phyloP scores from a whole-genome alignment of 2,113 vertebrate species.

The Oryzias melastigma region DNA sequence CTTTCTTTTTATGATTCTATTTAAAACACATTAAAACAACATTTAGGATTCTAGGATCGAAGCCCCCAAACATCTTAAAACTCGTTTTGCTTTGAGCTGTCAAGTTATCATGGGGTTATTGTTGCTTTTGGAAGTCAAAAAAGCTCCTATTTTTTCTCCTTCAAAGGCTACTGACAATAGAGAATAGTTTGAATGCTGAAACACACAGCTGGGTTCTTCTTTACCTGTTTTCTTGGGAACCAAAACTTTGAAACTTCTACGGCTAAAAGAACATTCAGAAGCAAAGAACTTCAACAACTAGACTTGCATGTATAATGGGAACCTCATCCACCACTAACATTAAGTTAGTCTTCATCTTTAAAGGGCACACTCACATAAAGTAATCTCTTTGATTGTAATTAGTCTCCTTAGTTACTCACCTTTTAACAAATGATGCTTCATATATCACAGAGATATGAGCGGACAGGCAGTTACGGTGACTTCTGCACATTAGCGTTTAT shows the following conservation, averaged over 20 bases:
- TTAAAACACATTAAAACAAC: background rate
- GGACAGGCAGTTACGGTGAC: no score
- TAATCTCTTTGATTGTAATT: no score
- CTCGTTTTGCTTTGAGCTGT: conserved; percentile 12
- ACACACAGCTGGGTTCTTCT: conserved; percentile 9
- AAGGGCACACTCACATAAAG: no score
- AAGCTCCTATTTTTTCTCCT: conserved; percentile 3
- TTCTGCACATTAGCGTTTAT: no score
- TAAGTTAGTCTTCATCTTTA: no score
- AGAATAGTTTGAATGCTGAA: conserved; percentile 2
- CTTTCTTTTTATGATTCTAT: background rate
- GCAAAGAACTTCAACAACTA: background rate
- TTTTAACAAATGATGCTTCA: no score
- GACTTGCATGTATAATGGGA: background rate
- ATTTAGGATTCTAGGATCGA: no score
- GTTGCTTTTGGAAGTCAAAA: conserved; percentile 1
- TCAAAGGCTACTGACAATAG: background rate
- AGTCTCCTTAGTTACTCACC: no score
- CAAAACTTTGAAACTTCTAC: conserved; percentile 14
- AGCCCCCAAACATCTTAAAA: conserved; percentile 12
- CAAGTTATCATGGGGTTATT: background rate
- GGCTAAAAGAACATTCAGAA: conserved; percentile 16
- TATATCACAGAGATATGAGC: no score
- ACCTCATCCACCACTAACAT: background rate
- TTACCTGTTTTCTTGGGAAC: conserved; percentile 7